phyloP scores from a whole-genome alignment of 2,113 vertebrate genomes.

The Eidolon helvum region DNA sequence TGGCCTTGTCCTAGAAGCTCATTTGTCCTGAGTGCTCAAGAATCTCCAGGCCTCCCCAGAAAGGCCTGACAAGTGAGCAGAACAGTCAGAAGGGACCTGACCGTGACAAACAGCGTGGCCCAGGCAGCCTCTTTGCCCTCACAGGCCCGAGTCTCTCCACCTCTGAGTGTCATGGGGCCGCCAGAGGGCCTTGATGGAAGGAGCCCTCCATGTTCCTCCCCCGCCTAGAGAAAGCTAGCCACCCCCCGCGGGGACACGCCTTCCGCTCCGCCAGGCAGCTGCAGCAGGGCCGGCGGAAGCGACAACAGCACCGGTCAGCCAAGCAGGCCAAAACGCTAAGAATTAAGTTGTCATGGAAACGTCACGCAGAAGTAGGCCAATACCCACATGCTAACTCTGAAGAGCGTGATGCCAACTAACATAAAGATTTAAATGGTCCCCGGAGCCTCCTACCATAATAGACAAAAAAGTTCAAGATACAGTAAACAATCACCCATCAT shows the following conservation, averaged over 20 bases:
- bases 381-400: not conserved
- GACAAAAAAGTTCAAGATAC: not conserved
- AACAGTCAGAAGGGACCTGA: not conserved
- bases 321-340: not conserved
- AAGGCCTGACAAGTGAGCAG: not conserved
- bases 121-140: not conserved
- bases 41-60: not conserved
- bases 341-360: not conserved
- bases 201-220: not conserved
- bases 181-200: not conserved
- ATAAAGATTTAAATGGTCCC: not conserved
- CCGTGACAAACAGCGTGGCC: fast-evolving
- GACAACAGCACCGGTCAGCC: not conserved
- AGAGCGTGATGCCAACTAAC: not conserved
- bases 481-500: not conserved
- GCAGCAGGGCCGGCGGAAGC: not conserved
- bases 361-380: not conserved
- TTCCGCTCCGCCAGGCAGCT: not conserved
- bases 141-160: not conserved
- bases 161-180: not conserved
- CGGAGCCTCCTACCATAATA: not conserved
- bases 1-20: not conserved
- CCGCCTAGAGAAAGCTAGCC: not conserved
- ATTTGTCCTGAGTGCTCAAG: not conserved
- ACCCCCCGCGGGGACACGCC: not conserved